These are phyloP conservation scores for Drosophila mulleri DNA, from an alignment of 2,888 invertebrate genomes.

Conservation along the genomic window DNA sequence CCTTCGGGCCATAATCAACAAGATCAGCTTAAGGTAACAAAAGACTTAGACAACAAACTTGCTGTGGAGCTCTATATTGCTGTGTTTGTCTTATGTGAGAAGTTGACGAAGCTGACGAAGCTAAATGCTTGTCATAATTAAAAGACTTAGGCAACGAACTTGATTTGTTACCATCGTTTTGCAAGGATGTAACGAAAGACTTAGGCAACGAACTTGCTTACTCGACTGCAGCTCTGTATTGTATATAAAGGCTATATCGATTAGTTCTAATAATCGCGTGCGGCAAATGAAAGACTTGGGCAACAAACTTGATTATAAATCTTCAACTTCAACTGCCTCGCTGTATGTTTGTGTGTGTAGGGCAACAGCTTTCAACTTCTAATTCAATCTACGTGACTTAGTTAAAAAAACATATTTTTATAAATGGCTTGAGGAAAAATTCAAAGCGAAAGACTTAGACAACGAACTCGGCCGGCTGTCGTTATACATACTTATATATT, in stretches of 20 bases:
- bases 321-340: constrained; percentile 47
- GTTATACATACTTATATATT: neutral
- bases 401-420: constrained; percentile 1
- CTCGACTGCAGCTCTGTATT: neutral
- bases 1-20: neutral
- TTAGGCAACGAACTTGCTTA: constrained; percentile 17
- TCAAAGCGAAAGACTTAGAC: constrained; percentile 60
- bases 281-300: constrained; percentile 57
- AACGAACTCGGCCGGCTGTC: constrained; percentile 48
- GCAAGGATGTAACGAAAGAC: constrained; percentile 8
- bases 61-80: constrained; percentile 8
- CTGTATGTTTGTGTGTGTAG: constrained; percentile 18
- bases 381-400: constrained; percentile 13
- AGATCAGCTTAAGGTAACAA: constrained; percentile 44
- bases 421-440: neutral
- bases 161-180: neutral
- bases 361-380: constrained; percentile 18
- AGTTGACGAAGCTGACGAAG: neutral
- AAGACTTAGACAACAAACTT: constrained; percentile 74
- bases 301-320: constrained; percentile 60
- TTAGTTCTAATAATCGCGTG: constrained; percentile 8
- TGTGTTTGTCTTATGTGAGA: neutral
- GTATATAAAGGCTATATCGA: constrained; percentile 2
- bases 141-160: constrained; percentile 9
- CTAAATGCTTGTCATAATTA: neutral